Evolutionary conservation across 2,113 vertebrate species (phyloP), one percentile per base, ranked within the genome.

Genomic region (Nesoenas mayeri): DNA sequence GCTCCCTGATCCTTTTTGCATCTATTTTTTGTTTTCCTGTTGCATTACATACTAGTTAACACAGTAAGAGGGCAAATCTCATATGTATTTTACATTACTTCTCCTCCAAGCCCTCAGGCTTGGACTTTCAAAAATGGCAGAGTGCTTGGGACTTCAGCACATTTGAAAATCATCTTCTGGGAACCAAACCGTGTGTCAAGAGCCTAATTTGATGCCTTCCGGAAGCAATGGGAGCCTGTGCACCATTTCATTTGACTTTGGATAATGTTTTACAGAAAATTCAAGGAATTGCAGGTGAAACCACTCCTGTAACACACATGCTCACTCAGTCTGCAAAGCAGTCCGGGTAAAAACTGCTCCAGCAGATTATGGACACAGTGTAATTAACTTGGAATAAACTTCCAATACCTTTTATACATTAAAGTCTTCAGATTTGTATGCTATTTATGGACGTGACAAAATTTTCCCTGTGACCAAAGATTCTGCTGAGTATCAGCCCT

Each of bases 111-210:
- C 22, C 17, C 66, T 82, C 26, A 14, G 50, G 71, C 53, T 57
- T 44, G 44, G 58, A 40, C 50, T 66, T 85, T 19, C 17, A 57
- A 71, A 89, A 81, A n/a, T 7, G 21, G 26, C 31, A 22, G 18
- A 79, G 29, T 3, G 2, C 44, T 75, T 79, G 61, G 48, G 66
- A 56, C 40, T 36, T 91, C 21, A 73, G 58, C 50, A 53, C 7
- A 56, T 31, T 32, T 28, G 29, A 89, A 91, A 89, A 79, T 16
- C 32, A 84, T 62, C 72, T 80, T 77, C 58, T 84, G 80, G 81
- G 91, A 96, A 85, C 1, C 8, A 83, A 65, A 72, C 12, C 11
- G 6, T 13, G 26, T 21, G 29, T 29, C 65, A 62, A 44, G 57
- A 86, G 10, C 21, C 73, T 69, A 25, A 85, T 75, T 7, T 42